Percentiles rank a stretch among this genome's conserved stretches.
phyloP scores from a whole-genome alignment of 2,797 vertebrate species.

The Alfaro cultratus region DNA sequence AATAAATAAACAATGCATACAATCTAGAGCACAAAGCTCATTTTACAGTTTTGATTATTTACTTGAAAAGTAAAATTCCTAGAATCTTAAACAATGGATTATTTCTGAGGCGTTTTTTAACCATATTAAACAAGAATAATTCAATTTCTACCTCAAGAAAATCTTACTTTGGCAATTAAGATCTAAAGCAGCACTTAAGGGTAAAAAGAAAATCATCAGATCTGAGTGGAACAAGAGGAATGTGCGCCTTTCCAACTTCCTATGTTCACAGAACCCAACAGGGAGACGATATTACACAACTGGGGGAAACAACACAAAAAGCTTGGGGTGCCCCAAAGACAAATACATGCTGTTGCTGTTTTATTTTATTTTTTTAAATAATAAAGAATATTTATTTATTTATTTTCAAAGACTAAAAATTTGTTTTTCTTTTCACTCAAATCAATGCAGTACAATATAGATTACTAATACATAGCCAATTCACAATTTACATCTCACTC shows the following conservation, averaged over 20 bases:
- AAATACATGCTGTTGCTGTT: constrained; percentile 36
- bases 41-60: constrained; percentile 22
- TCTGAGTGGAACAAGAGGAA: constrained; percentile 69
- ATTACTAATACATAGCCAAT: not conserved
- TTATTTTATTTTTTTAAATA: not conserved
- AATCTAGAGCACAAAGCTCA: constrained; percentile 12
- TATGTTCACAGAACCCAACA: constrained; percentile 54
- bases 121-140: not conserved
- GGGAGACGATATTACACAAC: constrained; percentile 64
- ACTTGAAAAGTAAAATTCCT: constrained; percentile 18
- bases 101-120: constrained; percentile 13
- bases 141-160: not conserved
- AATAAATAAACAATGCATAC: constrained; percentile 4
- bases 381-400: not conserved
- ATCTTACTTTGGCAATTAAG: not conserved
- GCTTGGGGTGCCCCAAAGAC: constrained; percentile 46
- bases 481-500: not conserved
- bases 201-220: constrained; percentile 35
- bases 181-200: not conserved
- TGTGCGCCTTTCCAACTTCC: constrained; percentile 60
- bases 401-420: not conserved
- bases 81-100: not conserved
- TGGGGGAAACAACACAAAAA: constrained; percentile 41
- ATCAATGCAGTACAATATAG: not conserved
- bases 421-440: not conserved